phyloP scores from a whole-genome alignment of 2,888 invertebrate species.

The Resseliella maxima region DNA sequence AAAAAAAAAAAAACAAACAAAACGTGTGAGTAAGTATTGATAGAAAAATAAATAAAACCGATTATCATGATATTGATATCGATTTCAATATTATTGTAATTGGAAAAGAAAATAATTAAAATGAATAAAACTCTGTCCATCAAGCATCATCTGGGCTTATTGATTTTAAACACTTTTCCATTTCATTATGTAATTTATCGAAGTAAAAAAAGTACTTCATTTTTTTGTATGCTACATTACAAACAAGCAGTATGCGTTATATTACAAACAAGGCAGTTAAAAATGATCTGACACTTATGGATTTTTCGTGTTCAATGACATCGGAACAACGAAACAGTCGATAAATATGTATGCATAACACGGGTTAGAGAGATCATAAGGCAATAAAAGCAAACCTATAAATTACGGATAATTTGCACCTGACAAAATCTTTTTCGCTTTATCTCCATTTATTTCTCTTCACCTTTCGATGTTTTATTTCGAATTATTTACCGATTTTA shows the following conservation, averaged over 20 bases:
- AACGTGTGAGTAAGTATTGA: neutral
- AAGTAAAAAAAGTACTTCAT: neutral
- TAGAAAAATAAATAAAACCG: conserved; percentile 21
- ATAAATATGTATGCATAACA: neutral
- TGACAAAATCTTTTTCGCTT: neutral
- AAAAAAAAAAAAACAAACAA: neutral
- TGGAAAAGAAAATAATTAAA: neutral
- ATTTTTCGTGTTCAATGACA: neutral
- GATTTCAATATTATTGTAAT: conserved; percentile 36
- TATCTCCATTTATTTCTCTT: too few species aligned
- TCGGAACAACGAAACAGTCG: neutral
- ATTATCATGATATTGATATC: conserved; percentile 20
- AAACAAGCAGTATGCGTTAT: neutral
- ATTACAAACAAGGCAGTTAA: neutral
- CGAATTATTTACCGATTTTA: neutral
- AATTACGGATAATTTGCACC: conserved; percentile 25
- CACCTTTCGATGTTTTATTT: conserved; percentile 20
- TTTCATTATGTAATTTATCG: conserved; percentile 21
- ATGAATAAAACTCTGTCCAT: conserved; percentile 19
- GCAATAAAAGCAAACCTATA: neutral
- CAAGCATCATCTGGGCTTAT: neutral
- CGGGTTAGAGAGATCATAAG: neutral
- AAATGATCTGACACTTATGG: conserved; percentile 1
- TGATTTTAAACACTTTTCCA: conserved; percentile 5
- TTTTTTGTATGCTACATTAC: too few species aligned